phyloP scores from a whole-genome alignment of 2,113 vertebrate species.

The Ondatra zibethicus region DNA sequence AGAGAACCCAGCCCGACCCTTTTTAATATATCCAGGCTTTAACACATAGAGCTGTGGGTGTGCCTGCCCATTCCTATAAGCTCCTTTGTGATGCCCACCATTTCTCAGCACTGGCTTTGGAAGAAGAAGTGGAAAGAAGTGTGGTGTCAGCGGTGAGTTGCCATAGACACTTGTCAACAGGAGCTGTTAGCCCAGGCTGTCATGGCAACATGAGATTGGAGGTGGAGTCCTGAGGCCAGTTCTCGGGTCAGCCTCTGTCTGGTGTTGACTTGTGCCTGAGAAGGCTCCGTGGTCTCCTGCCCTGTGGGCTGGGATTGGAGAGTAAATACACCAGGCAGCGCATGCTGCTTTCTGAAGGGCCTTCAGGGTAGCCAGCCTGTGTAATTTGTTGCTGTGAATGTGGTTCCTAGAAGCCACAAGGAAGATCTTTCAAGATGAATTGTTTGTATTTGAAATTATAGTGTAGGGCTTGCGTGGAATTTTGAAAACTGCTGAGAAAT shows the following conservation, averaged over 20 bases:
- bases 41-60: neutral
- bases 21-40: neutral
- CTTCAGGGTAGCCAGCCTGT: neutral
- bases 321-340: neutral
- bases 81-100: neutral
- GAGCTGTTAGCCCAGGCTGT: neutral
- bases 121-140: constrained; percentile 40
- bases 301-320: neutral
- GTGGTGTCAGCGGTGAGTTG: constrained; percentile 1
- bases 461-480: neutral
- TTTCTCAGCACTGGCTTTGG: constrained; percentile 7
- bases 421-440: neutral
- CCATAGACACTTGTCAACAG: neutral
- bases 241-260: neutral
- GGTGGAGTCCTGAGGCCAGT: neutral
- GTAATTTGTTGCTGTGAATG: neutral
- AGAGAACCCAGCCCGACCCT: neutral
- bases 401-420: neutral
- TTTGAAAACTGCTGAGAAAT: constrained; percentile 18
- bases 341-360: neutral
- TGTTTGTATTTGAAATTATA: constrained; percentile 19
- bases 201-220: neutral
- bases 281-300: neutral
- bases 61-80: neutral
- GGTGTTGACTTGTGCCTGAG: neutral